Base-by-base conservation (phyloP, 2,888 invertebrate species). In the Mythimna loreyi region DNA sequence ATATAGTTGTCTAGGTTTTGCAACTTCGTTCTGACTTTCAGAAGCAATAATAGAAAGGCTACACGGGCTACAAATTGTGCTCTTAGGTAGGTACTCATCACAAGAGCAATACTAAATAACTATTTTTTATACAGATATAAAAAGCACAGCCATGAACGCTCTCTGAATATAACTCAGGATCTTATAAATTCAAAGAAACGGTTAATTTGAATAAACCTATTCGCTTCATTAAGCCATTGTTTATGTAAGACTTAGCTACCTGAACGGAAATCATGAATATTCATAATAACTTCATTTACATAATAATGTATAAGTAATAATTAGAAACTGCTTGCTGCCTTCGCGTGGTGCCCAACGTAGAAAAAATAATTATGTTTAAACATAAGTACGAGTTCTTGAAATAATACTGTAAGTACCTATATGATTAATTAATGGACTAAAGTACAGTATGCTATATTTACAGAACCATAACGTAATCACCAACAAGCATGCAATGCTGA, bases 221-320 rank as follows among this genome's bases (percentile, higher is more conserved):
- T 60, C 77, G 72, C 66, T 76, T 76, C 71, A 78, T 60, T 71
- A 58, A 63, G 28, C 36, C 56, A 45, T 80, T 77, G 59, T 45
- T 80, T 76, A 78, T 77, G 77, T 71, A 71, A 71, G 77, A 65
- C 63, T 71, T 67, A 47, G 19, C 28, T 73, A 65, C 77, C 65
- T 65, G 65, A 71, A 63, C 72, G 49, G 66, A 81, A 64, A 60
- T 28, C 30, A 61, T 78, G 55, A 71, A 81, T 78, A 81, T 78
- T 80, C 49, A 78, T 60, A 36, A 62, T 50, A n/a, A 47, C 36
- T 62, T 40, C 30, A 61, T 81, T 68, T 60, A 68, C 72, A 73
- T 77, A 63, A 71, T 55, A 72, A 49, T 49, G 47, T 49, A 55
- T 30, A 40, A 25, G 3, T 53, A 45, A n/a, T n/a, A n/a, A 74